These are phyloP conservation scores for Nymphalis urticae DNA, from an alignment of 2,888 invertebrate genomes.

Conservation along the genomic window DNA sequence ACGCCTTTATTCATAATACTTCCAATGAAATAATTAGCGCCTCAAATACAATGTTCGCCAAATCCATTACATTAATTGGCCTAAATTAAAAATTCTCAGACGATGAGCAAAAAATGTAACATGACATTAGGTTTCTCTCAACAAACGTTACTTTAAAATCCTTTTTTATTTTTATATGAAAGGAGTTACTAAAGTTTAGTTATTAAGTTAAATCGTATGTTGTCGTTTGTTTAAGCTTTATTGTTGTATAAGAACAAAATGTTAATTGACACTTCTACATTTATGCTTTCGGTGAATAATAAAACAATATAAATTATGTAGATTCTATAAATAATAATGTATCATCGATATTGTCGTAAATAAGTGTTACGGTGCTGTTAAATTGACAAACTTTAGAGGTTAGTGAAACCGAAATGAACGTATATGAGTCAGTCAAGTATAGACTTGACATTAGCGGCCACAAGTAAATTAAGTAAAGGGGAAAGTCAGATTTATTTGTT, in stretches of 20 bases:
- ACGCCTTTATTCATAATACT: background rate
- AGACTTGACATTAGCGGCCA: conserved; percentile 71
- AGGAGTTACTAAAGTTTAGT: no score
- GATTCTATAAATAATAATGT: background rate
- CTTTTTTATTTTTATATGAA: background rate
- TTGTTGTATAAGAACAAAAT: background rate
- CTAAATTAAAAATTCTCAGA: conserved; percentile 28
- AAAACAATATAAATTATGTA: background rate
- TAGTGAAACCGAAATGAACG: conserved; percentile 75
- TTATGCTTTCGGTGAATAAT: background rate
- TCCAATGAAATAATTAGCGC: conserved; percentile 14
- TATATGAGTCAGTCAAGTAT: conserved; percentile 74
- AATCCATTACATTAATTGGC: conserved; percentile 24
- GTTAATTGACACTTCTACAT: background rate
- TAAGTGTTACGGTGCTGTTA: conserved; percentile 10
- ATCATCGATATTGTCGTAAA: conserved; percentile 13
- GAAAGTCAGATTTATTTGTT: conserved; percentile 78
- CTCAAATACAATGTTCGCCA: conserved; percentile 17
- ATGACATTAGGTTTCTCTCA: conserved; percentile 3
- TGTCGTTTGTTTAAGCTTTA: background rate
- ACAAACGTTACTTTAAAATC: background rate
- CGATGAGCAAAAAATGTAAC: conserved; percentile 5
- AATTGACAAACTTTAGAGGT: conserved; percentile 45
- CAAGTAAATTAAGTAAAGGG: conserved; percentile 67
- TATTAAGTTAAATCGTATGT: background rate